Conservation (phyloP, 2,797 vertebrate genomes). For the Cheracebus regulus region DNA sequence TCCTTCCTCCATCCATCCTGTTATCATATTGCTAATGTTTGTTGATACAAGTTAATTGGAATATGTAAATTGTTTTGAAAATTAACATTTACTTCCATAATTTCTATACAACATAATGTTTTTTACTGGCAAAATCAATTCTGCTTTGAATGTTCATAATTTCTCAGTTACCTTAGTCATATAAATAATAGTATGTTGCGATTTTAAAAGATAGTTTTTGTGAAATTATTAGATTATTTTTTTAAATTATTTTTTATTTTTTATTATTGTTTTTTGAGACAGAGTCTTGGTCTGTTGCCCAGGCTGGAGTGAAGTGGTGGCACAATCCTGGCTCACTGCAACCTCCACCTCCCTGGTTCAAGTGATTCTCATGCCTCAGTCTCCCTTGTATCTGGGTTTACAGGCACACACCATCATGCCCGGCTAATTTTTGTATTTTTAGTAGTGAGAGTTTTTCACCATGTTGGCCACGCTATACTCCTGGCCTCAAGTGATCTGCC, state of each 20-base stretch:
- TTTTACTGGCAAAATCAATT: constrained; percentile 13
- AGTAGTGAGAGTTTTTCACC: neutral
- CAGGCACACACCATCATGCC: neutral
- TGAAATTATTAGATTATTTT: neutral
- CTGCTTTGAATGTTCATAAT: neutral
- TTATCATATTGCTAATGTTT: neutral
- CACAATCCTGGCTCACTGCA: neutral
- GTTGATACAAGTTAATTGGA: neutral
- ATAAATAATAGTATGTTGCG: neutral
- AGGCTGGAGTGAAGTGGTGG: neutral
- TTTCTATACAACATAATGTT: neutral
- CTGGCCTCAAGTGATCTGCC: neutral
- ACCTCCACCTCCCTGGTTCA: neutral
- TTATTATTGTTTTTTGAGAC: neutral
- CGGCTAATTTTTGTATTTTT: neutral
- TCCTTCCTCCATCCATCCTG: neutral
- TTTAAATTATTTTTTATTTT: too few relatives aligned
- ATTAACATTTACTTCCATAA: neutral
- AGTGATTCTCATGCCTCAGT: neutral
- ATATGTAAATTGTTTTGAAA: neutral
- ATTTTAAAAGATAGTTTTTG: neutral
- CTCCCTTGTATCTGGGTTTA: neutral
- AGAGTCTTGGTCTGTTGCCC: neutral
- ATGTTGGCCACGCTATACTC: neutral
- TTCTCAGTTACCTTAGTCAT: neutral